These are phyloP conservation scores for Alexandromys oeconomus DNA, from an alignment of 2,797 vertebrate genomes.

Conservation along the genomic window DNA sequence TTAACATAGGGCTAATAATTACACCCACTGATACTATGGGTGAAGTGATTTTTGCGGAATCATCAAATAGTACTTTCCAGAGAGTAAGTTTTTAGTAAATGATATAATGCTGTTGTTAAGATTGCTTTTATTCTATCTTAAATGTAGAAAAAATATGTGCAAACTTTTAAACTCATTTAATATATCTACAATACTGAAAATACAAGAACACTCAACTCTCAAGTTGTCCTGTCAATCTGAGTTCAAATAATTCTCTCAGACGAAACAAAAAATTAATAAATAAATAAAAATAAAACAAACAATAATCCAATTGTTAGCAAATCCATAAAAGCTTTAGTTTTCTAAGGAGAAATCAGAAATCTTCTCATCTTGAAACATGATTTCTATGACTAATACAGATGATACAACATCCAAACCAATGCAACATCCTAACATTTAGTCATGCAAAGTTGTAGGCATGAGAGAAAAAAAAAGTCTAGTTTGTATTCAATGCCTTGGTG, in stretches of 20 bases:
- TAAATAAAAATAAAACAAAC: not conserved
- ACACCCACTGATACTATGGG: not conserved
- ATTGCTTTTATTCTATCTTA: constrained; percentile 45
- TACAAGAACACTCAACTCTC: not conserved
- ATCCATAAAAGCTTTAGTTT: not conserved
- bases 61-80: not conserved
- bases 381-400: not conserved
- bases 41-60: constrained; percentile 39
- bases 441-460: not conserved
- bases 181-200: not conserved
- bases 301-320: not conserved
- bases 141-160: constrained; percentile 31
- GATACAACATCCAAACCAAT: not conserved
- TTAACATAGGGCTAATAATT: constrained; percentile 31
- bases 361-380: not conserved
- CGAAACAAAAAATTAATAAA: not conserved
- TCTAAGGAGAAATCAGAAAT: not conserved
- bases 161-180: constrained; percentile 14
- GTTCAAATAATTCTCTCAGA: not conserved
- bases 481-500: not conserved
- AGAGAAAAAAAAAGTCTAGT: not conserved
- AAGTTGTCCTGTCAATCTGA: not conserved
- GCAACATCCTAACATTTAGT: not conserved
- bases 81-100: constrained; percentile 32
- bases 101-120: not conserved